Evolutionary conservation across 2,888 invertebrate species (phyloP).

Genomic region (Embidobia sp.): DNA sequence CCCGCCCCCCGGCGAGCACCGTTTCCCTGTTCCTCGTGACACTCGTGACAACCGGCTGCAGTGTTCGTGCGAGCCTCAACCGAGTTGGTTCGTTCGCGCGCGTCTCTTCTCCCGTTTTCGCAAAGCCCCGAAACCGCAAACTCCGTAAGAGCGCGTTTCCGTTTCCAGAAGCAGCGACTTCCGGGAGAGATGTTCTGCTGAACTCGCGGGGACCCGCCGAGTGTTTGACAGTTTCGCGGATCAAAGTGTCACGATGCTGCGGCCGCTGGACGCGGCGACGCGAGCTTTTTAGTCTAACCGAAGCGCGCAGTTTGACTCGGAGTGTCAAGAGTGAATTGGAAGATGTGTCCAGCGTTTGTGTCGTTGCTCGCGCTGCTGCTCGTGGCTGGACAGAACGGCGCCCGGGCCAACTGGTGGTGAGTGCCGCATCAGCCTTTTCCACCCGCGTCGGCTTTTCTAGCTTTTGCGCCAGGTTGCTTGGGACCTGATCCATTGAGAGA

Average conservation of each 20-base stretch:
- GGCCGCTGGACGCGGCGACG: no score
- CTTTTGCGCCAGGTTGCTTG: no score
- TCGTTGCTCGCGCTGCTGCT: conserved; percentile 67
- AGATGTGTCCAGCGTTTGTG: conserved; percentile 63
- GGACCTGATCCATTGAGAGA: no score
- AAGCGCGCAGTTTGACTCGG: conserved; percentile 23
- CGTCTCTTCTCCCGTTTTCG: not conserved
- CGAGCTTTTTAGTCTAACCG: no score
- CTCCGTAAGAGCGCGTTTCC: no score
- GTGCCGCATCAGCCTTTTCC: no score
- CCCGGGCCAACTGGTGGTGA: conserved; percentile 80
- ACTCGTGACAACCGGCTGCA: conserved; percentile 65
- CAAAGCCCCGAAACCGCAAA: not conserved
- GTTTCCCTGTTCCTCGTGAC: conserved; percentile 66
- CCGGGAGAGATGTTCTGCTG: no score
- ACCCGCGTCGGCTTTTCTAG: no score
- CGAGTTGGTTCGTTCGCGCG: conserved; percentile 44
- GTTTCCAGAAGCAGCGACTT: no score
- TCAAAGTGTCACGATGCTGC: no score
- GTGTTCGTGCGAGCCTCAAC: conserved; percentile 63
- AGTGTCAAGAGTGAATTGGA: conserved; percentile 35
- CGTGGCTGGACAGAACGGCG: conserved; percentile 75
- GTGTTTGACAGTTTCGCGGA: no score
- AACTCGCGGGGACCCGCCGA: no score
- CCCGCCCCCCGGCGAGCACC: conserved; percentile 61